These are phyloP conservation scores for Trichonephila clavata DNA, from an alignment of 1,140 invertebrate genomes.

Conservation along the genomic window DNA sequence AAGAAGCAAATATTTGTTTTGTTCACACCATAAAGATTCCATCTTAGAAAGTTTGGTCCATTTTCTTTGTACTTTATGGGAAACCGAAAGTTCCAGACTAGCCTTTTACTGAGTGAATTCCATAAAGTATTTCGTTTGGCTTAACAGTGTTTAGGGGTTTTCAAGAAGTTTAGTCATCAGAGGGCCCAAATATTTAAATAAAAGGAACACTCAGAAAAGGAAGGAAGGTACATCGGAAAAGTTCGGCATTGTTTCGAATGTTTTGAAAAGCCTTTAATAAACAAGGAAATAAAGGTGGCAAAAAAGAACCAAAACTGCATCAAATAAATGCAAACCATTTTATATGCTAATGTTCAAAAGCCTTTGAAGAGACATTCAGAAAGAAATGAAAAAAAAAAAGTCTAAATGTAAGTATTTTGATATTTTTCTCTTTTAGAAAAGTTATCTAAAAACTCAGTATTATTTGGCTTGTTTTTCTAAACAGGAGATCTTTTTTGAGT, in stretches of 20 bases:
- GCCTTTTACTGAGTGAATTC: background rate
- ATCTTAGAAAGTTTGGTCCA: background rate
- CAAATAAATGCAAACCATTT: slow-evolving; percentile 65
- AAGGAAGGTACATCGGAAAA: background rate
- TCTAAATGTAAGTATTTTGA: background rate
- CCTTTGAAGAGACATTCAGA: slow-evolving; percentile 10
- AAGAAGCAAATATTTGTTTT: background rate
- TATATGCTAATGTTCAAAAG: slow-evolving; percentile 53
- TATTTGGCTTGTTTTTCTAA: background rate
- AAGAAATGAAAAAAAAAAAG: background rate
- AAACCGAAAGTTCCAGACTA: background rate
- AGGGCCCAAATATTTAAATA: background rate
- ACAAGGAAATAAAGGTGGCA: background rate
- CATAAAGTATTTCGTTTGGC: background rate
- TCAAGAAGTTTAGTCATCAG: background rate
- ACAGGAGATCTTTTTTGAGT: background rate
- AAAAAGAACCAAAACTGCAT: background rate
- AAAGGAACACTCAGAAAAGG: background rate
- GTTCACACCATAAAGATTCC: background rate
- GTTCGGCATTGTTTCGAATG: slow-evolving; percentile 23
- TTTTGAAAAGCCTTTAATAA: background rate
- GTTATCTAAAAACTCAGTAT: background rate
- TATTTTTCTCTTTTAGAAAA: slow-evolving; percentile 24
- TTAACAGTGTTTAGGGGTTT: background rate
- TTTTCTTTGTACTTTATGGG: background rate